A percentile compares a stretch with the other conserved stretches of the same genome.
Evolutionary conservation across 2,797 vertebrate species (phyloP).

Genomic region (Gymnoscopelus braueri): DNA sequence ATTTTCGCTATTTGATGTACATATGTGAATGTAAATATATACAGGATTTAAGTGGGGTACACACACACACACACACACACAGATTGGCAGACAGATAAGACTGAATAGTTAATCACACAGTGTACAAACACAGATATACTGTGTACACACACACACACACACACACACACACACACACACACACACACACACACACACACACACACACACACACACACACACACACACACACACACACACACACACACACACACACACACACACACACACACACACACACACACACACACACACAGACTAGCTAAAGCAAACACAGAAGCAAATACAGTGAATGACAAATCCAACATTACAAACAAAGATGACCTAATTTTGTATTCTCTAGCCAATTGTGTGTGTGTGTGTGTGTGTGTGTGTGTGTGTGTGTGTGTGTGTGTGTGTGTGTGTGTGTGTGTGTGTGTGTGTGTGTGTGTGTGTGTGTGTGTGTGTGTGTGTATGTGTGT

Average conservation of each 20-base stretch:
- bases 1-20: neutral
- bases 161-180: constrained; percentile 20
- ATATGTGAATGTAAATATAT: neutral
- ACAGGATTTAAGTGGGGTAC: neutral
- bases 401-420: constrained; percentile 7
- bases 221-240: neutral
- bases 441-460: constrained; percentile 13
- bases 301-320: no score
- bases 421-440: constrained; percentile 4
- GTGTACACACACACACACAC: neutral
- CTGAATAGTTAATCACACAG: neutral
- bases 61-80: neutral
- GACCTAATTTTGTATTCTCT: no score
- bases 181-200: constrained; percentile 4
- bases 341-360: no score
- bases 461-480: constrained; percentile 18
- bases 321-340: no score
- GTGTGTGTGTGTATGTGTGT: constrained; percentile 33
- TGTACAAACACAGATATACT: neutral
- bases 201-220: constrained; percentile 16
- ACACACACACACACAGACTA: neutral
- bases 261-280: neutral
- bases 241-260: constrained; percentile 6
- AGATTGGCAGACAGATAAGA: neutral
- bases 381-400: neutral